phyloP scores from a whole-genome alignment of 2,113 vertebrate species.

The Origma solitaria region DNA sequence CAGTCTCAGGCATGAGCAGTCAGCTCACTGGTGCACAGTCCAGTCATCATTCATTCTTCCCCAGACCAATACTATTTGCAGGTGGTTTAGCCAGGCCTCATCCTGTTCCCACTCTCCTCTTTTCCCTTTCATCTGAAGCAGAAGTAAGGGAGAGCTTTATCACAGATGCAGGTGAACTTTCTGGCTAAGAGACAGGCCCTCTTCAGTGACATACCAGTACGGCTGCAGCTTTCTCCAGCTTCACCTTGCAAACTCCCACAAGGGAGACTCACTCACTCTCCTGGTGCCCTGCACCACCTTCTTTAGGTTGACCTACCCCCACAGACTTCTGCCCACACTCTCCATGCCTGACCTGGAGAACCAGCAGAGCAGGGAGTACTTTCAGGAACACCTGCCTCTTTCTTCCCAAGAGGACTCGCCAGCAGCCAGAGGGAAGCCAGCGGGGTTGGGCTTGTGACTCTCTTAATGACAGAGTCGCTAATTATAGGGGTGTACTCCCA shows the following conservation, averaged over 20 bases:
- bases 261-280: neutral
- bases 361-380: neutral
- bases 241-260: neutral
- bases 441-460: neutral
- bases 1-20: neutral
- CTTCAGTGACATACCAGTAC: neutral
- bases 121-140: neutral
- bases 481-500: neutral
- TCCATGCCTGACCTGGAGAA: neutral
- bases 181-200: neutral
- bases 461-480: neutral
- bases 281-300: neutral
- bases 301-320: neutral
- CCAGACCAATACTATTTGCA: neutral
- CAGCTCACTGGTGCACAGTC: neutral
- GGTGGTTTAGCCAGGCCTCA: neutral
- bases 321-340: neutral
- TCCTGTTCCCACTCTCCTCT: neutral
- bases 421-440: neutral
- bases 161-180: neutral
- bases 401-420: fast-evolving
- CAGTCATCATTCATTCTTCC: neutral
- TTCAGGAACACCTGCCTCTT: neutral
- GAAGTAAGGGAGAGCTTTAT: neutral
- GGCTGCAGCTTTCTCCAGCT: neutral